Conservation (phyloP, 1,140 invertebrate species). For the Pseudoatta argentina region DNA sequence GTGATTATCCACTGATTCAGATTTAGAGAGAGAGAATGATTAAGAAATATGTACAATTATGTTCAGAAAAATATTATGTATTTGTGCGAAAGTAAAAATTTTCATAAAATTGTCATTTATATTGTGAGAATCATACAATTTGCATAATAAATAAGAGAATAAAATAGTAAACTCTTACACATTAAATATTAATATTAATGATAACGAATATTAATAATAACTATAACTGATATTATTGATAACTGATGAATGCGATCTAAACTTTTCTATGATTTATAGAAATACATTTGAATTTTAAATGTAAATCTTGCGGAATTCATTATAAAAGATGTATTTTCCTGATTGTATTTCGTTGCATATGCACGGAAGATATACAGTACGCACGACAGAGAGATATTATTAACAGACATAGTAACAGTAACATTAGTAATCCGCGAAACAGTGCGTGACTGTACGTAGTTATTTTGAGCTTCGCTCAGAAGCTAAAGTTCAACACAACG, state of each 20-base stretch:
- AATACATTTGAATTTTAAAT: not conserved
- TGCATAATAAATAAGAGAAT: not conserved
- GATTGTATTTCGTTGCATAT: constrained; percentile 49
- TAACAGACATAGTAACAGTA: constrained; percentile 41
- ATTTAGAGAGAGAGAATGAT: too few relatives aligned
- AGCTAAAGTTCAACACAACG: constrained; percentile 60
- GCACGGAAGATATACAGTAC: not conserved
- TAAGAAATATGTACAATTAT: not conserved
- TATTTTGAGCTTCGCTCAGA: constrained; percentile 52
- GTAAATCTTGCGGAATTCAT: constrained; percentile 20
- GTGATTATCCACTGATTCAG: too few relatives aligned
- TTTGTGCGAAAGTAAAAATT: not conserved
- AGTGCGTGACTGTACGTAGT: constrained; percentile 36
- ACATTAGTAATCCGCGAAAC: constrained; percentile 49
- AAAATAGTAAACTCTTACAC: not conserved
- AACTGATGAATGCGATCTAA: not conserved
- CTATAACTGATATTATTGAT: not conserved
- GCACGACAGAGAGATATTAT: constrained; percentile 26
- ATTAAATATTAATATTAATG: not conserved
- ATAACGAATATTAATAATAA: too few relatives aligned
- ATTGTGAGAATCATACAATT: not conserved
- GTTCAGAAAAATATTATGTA: not conserved
- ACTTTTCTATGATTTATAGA: constrained; percentile 7
- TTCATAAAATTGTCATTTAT: constrained; percentile 5
- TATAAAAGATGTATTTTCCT: constrained; percentile 51